Evolutionary conservation across 2,888 invertebrate genomes (phyloP), one percentile per base, ranked within the genome.

Genomic region (Periphyllus acericola): DNA sequence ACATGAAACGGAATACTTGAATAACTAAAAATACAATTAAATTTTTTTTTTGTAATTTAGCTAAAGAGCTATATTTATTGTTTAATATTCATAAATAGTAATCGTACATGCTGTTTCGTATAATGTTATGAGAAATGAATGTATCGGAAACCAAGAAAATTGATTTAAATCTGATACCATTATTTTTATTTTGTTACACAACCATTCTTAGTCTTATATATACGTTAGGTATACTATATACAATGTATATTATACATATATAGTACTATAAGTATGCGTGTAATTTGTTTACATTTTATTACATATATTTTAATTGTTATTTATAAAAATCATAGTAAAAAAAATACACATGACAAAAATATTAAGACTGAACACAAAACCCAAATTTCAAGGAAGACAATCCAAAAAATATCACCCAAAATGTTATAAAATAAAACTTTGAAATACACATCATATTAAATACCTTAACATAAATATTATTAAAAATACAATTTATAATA

Each of bases 351-450:
- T 68, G 80, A 68, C 29, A 81, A 81, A 68, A 81, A 81, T 81
- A 81, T 81, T 68, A 81, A 68, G 29, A 40, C 25, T 66, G 40
- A 80, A 80, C 68, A 80, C 80, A 81, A 81, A 81, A 46, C 29
- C 36, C 68, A 81, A 81, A 60, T 46, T 68, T 46, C n/a, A 68
- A 81, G 81, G 81, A 81, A 81, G 81, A 81, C 81, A 68, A 66
- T 81, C 81, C 81, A 81, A 81, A 81, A 81, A 68, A 81, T 81
- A 81, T 81, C 81, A 81, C 80, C n/a, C 81, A 81, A 81, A 81
- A 29, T 68, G 32, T 5, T 60, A 60, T 68, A 81, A 81, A 81
- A 68, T 68, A 81, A 81, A 68, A 81, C 66, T 66, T 66, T 40
- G 68, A 80, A 81, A 68, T 81, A 68, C 40, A 81, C 68, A 46